A percentile compares a stretch with the other conserved stretches of the same genome.
These are phyloP conservation scores for Fistularia tabacaria DNA, from an alignment of 2,797 vertebrate species.

Conservation along the genomic window DNA sequence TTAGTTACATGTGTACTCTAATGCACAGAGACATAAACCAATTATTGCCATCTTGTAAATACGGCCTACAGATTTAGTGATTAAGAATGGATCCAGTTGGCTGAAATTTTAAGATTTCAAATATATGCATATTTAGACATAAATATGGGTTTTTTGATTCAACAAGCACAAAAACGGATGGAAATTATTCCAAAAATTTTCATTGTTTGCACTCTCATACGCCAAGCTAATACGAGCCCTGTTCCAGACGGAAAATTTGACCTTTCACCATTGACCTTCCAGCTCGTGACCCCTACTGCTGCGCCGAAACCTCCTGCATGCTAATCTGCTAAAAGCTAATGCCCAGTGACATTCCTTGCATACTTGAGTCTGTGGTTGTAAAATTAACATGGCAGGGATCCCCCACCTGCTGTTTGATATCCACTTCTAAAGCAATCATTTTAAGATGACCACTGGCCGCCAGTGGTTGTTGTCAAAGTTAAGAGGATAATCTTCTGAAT, in stretches of 20 bases:
- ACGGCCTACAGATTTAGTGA: slow-evolving; percentile 7
- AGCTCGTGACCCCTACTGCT: slow-evolving; percentile 51
- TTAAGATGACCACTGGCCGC: too few relatives aligned
- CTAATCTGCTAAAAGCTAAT: slow-evolving; percentile 68
- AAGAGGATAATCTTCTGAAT: neutral
- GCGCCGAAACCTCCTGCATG: slow-evolving; percentile 36
- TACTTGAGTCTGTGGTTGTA: slow-evolving; percentile 36
- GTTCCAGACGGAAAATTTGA: slow-evolving; percentile 60
- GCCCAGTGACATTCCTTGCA: slow-evolving; percentile 55
- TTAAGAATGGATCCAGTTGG: slow-evolving; percentile 5
- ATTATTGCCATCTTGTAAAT: slow-evolving; percentile 10
- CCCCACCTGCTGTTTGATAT: slow-evolving; percentile 10
- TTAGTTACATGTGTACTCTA: too few relatives aligned
- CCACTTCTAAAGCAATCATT: too few relatives aligned
- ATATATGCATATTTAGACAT: too few relatives aligned
- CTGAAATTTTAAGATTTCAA: neutral
- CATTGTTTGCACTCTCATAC: neutral
- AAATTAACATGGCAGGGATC: slow-evolving; percentile 31
- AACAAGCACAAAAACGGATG: neutral
- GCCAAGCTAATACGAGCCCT: slow-evolving; percentile 14
- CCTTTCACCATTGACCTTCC: slow-evolving; percentile 56
- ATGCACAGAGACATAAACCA: neutral
- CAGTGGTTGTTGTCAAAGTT: too few relatives aligned
- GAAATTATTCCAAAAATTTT: neutral
- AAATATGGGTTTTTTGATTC: neutral